Evolutionary conservation across 2,797 vertebrate species (phyloP), one percentile per base, ranked within the genome.

Genomic region (Rhynchonycteris naso): DNA sequence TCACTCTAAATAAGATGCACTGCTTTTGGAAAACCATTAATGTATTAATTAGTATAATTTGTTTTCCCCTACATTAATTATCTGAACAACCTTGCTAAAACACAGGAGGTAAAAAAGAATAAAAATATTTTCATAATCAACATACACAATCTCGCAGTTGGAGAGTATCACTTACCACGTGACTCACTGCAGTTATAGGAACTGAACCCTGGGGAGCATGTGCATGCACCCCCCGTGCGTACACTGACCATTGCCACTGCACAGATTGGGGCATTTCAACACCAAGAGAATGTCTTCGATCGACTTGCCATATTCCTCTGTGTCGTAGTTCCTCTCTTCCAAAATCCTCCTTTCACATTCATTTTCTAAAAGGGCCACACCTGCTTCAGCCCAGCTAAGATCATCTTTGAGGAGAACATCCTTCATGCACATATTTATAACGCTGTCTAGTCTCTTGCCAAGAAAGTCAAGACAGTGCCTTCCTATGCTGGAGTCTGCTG

Each of bases 401-500:
- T 99, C 98, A 26, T 99, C 99, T 96, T 99, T 99, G 82, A 99
- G 97, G 95, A 99, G 98, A 15, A 99, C 94, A 97, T 99, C 99
- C 28, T 98, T 97, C 11, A 99, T 75, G 4, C 99, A 99, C 98
- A 99, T 99, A 2, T 90, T 75, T 38, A 99, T 54, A 0, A 86
- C 98, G 88, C 97, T 94, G 1, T 98, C 96, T 0, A 98, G 1
- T 0, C 95, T 92, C 24, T 43, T 93, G 4, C 95, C 98, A 28
- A 99, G 98, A 21, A 99, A 98, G 52, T 74, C 85, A 4, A 97
- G 47, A 54, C 99, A 99, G 22, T 98, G 97, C 2, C 96, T 96
- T 2, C 98, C 99, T 26, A 99, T 95, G 94, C 98, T 99, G 0
- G 99, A 99, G 98, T 90, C 22, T 97, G 97, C 92, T 95, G 97